Percentiles rank a stretch among this genome's conserved stretches.
phyloP scores from a whole-genome alignment of 2,113 vertebrate genomes.

The Alethe castanea region DNA sequence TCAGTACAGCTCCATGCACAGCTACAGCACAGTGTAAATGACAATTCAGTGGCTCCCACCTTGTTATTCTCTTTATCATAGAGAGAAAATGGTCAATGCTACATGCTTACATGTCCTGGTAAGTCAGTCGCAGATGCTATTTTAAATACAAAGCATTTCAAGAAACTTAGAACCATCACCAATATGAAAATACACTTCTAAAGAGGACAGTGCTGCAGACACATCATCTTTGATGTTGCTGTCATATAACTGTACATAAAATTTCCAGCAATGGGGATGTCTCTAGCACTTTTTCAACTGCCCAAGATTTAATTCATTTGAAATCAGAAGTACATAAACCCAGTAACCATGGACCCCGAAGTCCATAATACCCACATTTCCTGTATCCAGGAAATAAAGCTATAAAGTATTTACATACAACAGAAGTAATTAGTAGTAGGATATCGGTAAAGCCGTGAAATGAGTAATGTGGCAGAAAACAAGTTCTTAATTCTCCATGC shows the following conservation, averaged over 20 bases:
- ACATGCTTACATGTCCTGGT: not conserved
- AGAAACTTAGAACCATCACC: not conserved
- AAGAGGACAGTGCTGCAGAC: not conserved
- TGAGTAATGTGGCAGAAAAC: not conserved
- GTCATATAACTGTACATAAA: not conserved
- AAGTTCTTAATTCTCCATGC: not conserved
- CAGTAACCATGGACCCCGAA: not conserved
- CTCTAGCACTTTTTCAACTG: not conserved
- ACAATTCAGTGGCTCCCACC: not conserved
- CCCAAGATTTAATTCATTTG: not conserved
- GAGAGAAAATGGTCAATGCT: not conserved
- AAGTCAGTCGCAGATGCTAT: not conserved
- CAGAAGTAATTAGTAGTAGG: not conserved
- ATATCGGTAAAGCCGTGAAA: not conserved
- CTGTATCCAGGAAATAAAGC: not conserved
- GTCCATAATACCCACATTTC: not conserved
- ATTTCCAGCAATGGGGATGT: not conserved
- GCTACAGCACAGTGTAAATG: not conserved
- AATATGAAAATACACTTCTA: not conserved
- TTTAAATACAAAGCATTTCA: not conserved
- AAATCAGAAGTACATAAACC: not conserved
- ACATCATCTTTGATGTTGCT: fast-evolving
- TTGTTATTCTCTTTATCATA: not conserved
- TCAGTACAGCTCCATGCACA: not conserved
- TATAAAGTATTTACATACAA: not conserved